These are phyloP conservation scores for Austrofundulus limnaeus DNA, from an alignment of 2,113 vertebrate genomes.

Conservation along the genomic window DNA sequence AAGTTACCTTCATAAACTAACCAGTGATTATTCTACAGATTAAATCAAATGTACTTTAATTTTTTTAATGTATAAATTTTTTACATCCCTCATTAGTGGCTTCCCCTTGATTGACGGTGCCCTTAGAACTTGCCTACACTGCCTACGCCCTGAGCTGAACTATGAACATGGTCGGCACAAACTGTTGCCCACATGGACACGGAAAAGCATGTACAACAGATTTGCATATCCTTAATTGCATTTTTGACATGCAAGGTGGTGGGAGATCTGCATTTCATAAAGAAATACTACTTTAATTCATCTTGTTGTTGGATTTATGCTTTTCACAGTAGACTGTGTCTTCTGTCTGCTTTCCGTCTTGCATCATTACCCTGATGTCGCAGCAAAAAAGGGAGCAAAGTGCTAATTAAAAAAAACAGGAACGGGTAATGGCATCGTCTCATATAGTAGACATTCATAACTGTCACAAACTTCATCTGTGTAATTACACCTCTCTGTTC, in stretches of 20 bases:
- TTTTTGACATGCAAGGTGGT: no score
- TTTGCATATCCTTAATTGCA: no score
- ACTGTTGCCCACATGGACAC: background rate
- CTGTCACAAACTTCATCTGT: constrained; percentile 64
- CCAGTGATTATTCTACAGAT: no score
- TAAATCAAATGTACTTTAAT: no score
- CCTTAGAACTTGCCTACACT: no score
- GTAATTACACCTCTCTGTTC: constrained; percentile 75
- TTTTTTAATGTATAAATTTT: no score
- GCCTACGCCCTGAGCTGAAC: no score
- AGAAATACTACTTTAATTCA: background rate
- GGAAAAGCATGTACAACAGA: background rate
- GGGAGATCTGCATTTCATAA: background rate
- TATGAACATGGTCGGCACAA: no score
- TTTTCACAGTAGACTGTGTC: background rate
- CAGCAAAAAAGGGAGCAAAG: constrained; percentile 21
- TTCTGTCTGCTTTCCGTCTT: constrained; percentile 12
- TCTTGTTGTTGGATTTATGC: background rate
- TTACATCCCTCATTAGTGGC: no score
- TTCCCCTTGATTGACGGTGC: no score
- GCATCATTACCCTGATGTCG: constrained; percentile 49
- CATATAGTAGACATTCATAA: constrained; percentile 49
- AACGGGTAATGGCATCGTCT: constrained; percentile 43
- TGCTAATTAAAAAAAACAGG: constrained; percentile 55
- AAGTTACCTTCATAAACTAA: no score